A percentile compares a stretch with the other conserved stretches of the same genome.
Evolutionary conservation across 2,888 invertebrate genomes (phyloP).

Genomic region (Hanleya hanleyi): DNA sequence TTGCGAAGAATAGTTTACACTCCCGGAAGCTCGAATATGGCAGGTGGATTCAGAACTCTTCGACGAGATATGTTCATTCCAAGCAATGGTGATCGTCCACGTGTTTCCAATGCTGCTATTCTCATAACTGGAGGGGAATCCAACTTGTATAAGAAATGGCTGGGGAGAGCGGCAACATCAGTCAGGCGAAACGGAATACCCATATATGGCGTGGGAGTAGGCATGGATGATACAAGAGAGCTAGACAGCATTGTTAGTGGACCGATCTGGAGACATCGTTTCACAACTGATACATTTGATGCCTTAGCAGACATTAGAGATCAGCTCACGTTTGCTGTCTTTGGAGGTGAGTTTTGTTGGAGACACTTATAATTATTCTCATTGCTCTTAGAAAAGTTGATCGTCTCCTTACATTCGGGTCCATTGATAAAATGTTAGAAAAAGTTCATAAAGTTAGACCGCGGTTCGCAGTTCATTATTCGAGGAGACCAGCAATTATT

Average conservation of each 20-base stretch:
- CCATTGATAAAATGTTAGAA: no score
- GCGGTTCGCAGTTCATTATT: no score
- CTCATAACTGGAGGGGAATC: neutral
- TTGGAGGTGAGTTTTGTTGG: neutral
- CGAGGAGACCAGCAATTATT: no score
- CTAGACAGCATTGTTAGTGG: neutral
- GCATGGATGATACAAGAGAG: neutral
- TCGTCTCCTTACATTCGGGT: no score
- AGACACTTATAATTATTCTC: no score
- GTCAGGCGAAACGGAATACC: neutral
- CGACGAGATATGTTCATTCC: neutral
- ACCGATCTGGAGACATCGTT: neutral
- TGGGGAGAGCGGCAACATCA: neutral
- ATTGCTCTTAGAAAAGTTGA: no score
- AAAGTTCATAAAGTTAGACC: no score
- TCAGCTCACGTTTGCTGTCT: neutral
- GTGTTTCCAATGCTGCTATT: neutral
- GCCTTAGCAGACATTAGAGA: neutral
- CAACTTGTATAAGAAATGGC: neutral
- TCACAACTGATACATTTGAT: neutral
- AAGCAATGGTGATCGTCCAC: neutral
- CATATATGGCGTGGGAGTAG: neutral
- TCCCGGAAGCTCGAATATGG: neutral
- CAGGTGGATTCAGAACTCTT: neutral
- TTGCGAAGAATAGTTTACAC: neutral